phyloP scores from a whole-genome alignment of 2,113 vertebrate species.

The Hippopotamus amphibius region DNA sequence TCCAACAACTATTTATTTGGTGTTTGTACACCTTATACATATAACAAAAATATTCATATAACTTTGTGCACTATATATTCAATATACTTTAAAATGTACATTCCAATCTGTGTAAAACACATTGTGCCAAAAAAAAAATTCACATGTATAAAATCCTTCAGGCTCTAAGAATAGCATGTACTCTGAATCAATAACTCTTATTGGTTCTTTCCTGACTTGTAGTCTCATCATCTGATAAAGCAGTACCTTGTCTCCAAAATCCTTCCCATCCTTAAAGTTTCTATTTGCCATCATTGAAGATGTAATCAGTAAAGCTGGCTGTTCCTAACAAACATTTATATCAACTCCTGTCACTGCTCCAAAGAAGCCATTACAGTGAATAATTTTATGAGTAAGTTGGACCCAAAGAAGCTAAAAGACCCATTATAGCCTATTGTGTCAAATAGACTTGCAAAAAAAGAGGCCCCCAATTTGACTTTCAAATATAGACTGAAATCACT shows the following conservation, averaged over 20 bases:
- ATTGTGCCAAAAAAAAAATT: background rate
- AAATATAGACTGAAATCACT: slow-evolving; percentile 68
- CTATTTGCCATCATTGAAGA: slow-evolving; percentile 41
- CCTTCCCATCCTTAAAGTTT: slow-evolving; percentile 10
- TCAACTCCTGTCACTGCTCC: slow-evolving; percentile 68
- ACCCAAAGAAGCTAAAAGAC: slow-evolving; percentile 61
- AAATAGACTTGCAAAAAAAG: slow-evolving; percentile 48
- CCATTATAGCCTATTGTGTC: slow-evolving; percentile 64
- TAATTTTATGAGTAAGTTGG: slow-evolving; percentile 61
- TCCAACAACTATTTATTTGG: background rate
- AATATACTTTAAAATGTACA: background rate
- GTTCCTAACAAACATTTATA: slow-evolving; percentile 64
- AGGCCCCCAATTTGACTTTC: slow-evolving; percentile 67
- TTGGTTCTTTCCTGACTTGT: background rate
- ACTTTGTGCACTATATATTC: background rate
- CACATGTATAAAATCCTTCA: background rate
- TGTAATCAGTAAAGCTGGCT: slow-evolving; percentile 18
- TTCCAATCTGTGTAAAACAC: background rate
- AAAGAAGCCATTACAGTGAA: slow-evolving; percentile 71
- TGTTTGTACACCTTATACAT: background rate
- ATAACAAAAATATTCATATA: slow-evolving; percentile 20
- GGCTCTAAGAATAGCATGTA: background rate
- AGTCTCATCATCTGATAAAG: slow-evolving; percentile 37
- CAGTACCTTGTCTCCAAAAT: background rate
- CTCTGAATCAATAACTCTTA: background rate